Conservation (phyloP, 2,888 invertebrate genomes). For the Sinohyriopsis cumingii region DNA sequence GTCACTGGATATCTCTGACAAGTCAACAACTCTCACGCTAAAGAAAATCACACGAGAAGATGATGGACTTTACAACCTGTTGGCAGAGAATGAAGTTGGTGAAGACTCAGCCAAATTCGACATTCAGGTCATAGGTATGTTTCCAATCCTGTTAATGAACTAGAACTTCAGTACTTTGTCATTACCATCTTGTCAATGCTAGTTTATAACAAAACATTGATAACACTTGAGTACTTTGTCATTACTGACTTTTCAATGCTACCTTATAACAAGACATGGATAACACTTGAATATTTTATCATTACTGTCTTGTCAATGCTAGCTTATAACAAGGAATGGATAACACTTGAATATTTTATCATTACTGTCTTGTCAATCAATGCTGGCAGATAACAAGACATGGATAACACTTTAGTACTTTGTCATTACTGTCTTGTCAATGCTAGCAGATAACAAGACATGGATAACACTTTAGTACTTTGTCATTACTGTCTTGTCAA, state of each 20-base stretch:
- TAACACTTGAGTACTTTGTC: neutral
- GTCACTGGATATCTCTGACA: conserved; percentile 54
- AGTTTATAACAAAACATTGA: neutral
- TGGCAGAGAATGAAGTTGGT: conserved; percentile 86
- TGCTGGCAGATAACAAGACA: neutral
- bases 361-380: neutral
- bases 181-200: neutral
- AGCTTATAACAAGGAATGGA: neutral
- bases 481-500: neutral
- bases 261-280: neutral
- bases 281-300: neutral
- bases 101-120: conserved; percentile 75
- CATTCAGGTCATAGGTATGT: conserved; percentile 61
- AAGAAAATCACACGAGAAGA: conserved; percentile 83
- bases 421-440: neutral
- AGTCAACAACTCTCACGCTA: conserved; percentile 56
- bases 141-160: neutral
- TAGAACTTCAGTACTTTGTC: neutral
- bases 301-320: neutral
- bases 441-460: neutral
- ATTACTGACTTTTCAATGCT: neutral
- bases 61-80: conserved; percentile 89
- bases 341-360: neutral
- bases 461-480: neutral
- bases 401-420: neutral